Evolutionary conservation across 2,113 vertebrate species (phyloP), one percentile per base, ranked within the genome.

Genomic region (Nothobranchius kuhntae): DNA sequence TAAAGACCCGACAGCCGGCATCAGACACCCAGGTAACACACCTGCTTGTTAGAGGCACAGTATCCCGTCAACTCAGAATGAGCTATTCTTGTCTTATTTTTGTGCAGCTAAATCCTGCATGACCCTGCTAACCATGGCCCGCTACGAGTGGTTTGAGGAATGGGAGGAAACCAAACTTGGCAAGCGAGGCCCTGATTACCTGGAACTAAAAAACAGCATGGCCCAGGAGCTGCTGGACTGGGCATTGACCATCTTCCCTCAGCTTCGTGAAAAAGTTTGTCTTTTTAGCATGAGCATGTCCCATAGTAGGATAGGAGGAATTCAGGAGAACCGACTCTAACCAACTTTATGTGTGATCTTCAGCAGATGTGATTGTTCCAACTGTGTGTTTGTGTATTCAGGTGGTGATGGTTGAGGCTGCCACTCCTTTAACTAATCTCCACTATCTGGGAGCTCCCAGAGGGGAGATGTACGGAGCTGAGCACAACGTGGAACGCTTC

Each of bases 81-180:
- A n/a, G n/a, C n/a, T n/a, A n/a, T n/a, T n/a, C n/a, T n/a, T n/a
- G n/a, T 58, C 15, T 63, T 24, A 68, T 10, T 13, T 45, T 10
- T 45, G 9, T 69, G 30, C 71, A 95, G 94, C 93, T n/a, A 87
- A 88, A 17, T 95, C 94, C 0, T 94, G 93, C 58, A 94, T 94
- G 94, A 95, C 93, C 0, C 69, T 95, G 75, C 86, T 95, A 47
- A 94, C 94, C 80, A 95, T 95, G 93, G 93, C 92, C 0, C 86
- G 87, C 14, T 94, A 90, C 6, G 91, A 94, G 78, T 94, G 94
- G 93, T 94, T 94, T 1, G 89, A 94, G 69, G 89, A 93, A 51
- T 93, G 92, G 91, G 69, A 91, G 47, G 80, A 83, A 42, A 86
- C 80, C 4, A 87, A 79, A 0, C 60, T 92, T 51, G 90, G 89